Conservation (phyloP, 2,797 vertebrate species). For the Pelochelys cantorii region DNA sequence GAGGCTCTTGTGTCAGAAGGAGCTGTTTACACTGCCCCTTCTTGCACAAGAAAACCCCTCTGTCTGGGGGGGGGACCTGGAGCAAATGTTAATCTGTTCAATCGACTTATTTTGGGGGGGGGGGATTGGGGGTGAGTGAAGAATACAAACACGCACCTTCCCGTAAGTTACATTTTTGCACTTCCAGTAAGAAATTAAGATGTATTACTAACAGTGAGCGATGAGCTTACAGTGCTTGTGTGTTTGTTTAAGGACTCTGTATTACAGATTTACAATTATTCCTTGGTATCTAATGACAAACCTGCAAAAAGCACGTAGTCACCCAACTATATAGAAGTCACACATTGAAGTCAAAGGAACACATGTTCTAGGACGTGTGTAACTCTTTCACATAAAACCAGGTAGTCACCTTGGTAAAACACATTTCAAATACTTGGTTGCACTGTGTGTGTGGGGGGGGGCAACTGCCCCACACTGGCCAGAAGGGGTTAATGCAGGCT, state of each 20-base stretch:
- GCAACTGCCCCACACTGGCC: too few relatives aligned
- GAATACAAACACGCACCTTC: neutral
- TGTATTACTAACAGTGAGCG: neutral
- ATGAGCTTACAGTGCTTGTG: neutral
- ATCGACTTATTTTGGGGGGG: neutral
- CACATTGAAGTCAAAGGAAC: neutral
- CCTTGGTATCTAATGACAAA: neutral
- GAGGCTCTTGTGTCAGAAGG: too few relatives aligned
- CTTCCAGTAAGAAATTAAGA: neutral
- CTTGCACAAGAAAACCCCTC: too few relatives aligned
- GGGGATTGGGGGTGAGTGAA: neutral
- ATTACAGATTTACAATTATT: neutral
- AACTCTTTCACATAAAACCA: neutral
- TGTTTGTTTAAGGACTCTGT: neutral
- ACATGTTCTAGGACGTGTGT: neutral
- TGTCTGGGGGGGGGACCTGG: neutral
- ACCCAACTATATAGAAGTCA: neutral
- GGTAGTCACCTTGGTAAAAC: neutral
- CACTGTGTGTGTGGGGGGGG: too few relatives aligned
- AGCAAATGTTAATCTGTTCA: neutral
- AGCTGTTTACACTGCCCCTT: too few relatives aligned
- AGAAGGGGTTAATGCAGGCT: too few relatives aligned
- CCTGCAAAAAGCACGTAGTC: neutral
- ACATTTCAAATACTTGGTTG: neutral
- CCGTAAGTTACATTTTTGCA: neutral